These are phyloP conservation scores for Drosophila siamana DNA, from an alignment of 2,888 invertebrate genomes.

Conservation along the genomic window DNA sequence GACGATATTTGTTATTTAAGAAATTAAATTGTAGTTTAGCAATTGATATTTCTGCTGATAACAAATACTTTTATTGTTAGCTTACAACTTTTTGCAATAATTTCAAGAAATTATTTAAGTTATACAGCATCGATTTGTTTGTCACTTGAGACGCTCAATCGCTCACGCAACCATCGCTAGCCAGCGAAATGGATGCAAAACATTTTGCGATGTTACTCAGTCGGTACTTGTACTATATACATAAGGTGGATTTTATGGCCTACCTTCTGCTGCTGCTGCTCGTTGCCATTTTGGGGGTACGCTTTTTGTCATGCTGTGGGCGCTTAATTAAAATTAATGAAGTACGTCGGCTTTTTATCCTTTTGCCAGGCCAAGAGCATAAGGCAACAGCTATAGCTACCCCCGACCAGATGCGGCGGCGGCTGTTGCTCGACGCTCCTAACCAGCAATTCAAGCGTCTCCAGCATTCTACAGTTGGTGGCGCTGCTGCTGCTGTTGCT, in stretches of 20 bases:
- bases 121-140: too few species aligned
- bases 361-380: slow-evolving; percentile 37
- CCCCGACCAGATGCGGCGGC: neutral
- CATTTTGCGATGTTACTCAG: slow-evolving; percentile 24
- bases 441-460: slow-evolving; percentile 18
- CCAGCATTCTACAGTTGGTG: slow-evolving; percentile 30
- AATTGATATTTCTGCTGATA: too few species aligned
- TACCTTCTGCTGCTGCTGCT: slow-evolving; percentile 16
- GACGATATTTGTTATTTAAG: too few species aligned
- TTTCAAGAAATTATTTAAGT: too few species aligned
- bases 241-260: slow-evolving; percentile 34
- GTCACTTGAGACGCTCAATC: neutral
- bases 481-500: slow-evolving; percentile 4
- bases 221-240: slow-evolving; percentile 5
- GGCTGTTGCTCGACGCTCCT: neutral
- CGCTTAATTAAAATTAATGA: slow-evolving; percentile 78
- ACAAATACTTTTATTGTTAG: too few species aligned
- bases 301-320: slow-evolving; percentile 68
- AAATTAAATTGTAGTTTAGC: too few species aligned
- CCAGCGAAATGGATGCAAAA: neutral
- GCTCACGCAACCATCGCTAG: slow-evolving; percentile 21
- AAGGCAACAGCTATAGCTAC: slow-evolving; percentile 1
- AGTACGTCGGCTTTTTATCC: slow-evolving; percentile 74
- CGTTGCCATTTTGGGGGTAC: slow-evolving; percentile 23
- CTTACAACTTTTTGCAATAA: too few species aligned